Conservation (phyloP, 92 coral and sea anemone genomes). For the Epizoanthus illoricatus region DNA sequence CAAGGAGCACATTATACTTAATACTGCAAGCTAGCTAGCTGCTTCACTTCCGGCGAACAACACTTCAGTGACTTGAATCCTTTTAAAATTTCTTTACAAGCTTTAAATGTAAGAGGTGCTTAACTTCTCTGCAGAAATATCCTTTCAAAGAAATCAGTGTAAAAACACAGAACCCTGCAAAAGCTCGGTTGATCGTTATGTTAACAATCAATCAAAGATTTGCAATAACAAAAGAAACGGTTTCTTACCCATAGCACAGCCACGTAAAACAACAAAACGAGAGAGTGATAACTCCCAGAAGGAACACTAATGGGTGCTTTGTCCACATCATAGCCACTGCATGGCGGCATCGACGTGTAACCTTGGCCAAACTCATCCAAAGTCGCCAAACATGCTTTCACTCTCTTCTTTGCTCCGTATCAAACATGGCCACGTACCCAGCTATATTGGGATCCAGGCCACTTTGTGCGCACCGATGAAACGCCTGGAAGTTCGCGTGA, state of each 20-base stretch:
- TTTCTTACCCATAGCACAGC: slow-evolving; percentile 59
- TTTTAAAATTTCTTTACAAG: too few species aligned
- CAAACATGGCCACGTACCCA: slow-evolving; percentile 58
- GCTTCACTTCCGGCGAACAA: too few species aligned
- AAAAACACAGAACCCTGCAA: too few species aligned
- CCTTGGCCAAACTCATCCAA: slow-evolving; percentile 51
- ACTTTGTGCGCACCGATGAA: neutral
- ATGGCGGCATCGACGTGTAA: slow-evolving; percentile 44
- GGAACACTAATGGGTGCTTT: slow-evolving; percentile 48
- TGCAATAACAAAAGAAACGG: slow-evolving; percentile 39
- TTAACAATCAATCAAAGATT: neutral
- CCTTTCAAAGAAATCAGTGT: too few species aligned
- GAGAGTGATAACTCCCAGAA: slow-evolving; percentile 46
- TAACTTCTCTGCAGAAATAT: too few species aligned
- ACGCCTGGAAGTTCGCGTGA: neutral
- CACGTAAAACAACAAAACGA: slow-evolving; percentile 64
- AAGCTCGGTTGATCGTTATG: too few species aligned
- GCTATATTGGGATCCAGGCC: slow-evolving; percentile 13
- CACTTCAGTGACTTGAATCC: too few species aligned
- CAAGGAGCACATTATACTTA: too few species aligned
- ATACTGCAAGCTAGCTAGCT: too few species aligned
- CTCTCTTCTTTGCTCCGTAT: slow-evolving; percentile 34
- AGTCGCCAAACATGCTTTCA: slow-evolving; percentile 21
- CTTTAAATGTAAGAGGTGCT: too few species aligned
- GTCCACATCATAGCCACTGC: slow-evolving; percentile 69